A percentile compares a stretch with the other conserved stretches of the same genome.
Conservation (phyloP, 2,113 vertebrate species). For the Corapipo altera region DNA sequence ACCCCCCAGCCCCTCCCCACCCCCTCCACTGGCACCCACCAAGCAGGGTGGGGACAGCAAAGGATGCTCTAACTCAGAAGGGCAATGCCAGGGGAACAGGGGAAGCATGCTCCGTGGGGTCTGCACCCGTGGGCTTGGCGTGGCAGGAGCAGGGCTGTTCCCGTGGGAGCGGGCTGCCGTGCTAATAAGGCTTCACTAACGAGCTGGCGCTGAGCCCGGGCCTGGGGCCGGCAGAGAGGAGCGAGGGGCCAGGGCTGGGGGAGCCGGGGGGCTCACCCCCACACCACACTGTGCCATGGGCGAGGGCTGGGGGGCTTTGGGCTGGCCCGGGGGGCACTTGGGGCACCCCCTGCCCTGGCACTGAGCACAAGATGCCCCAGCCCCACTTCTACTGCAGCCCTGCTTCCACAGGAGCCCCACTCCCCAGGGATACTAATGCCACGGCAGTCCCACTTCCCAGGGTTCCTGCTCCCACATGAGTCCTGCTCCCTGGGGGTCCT, state of each 20-base stretch:
- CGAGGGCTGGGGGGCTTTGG: neutral
- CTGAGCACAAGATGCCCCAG: neutral
- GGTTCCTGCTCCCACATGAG: neutral
- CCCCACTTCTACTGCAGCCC: accelerated
- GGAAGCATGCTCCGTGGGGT: neutral
- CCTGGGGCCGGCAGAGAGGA: neutral
- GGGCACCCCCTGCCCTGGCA: neutral
- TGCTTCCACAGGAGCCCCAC: neutral
- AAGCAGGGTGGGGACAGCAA: too few relatives aligned
- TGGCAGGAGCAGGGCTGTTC: neutral
- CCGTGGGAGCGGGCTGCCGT: neutral
- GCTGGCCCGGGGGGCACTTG: neutral
- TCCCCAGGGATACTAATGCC: neutral
- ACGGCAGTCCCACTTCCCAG: neutral
- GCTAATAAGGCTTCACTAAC: slow-evolving; percentile 15
- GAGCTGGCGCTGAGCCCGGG: slow-evolving; percentile 28
- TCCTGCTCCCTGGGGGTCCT: neutral
- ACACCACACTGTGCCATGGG: neutral
- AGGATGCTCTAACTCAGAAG: neutral
- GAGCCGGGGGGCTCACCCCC: neutral
- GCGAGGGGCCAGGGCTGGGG: neutral
- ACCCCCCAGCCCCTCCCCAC: neutral
- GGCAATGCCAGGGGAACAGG: neutral
- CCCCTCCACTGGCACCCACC: accelerated
- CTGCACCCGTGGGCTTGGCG: neutral